Conservation (phyloP, 2,113 vertebrate genomes). For the Sinocyclocheilus maitianheensis region DNA sequence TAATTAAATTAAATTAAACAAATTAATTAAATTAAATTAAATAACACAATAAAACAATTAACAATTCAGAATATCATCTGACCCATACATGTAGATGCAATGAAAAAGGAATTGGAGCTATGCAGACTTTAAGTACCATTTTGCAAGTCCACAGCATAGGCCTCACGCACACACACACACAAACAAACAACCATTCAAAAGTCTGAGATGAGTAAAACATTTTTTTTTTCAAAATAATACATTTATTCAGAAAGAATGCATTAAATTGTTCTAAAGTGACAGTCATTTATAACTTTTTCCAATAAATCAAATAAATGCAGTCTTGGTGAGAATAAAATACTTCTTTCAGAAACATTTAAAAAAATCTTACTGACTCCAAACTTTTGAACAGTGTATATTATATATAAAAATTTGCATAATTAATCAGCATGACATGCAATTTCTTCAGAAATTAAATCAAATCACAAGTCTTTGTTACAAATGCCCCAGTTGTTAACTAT, state of each 20-base stretch:
- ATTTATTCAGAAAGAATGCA: too few species aligned
- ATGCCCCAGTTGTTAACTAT: neutral
- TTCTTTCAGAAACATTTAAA: neutral
- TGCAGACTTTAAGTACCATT: neutral
- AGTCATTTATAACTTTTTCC: too few species aligned
- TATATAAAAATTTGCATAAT: neutral
- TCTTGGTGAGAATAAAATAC: neutral
- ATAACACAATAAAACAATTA: neutral
- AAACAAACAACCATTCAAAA: too few species aligned
- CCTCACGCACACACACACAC: too few species aligned
- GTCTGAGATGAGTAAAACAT: too few species aligned
- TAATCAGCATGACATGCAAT: neutral
- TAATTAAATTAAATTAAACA: too few species aligned
- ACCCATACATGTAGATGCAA: neutral
- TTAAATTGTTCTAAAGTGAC: too few species aligned
- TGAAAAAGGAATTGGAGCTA: neutral
- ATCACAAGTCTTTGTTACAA: neutral
- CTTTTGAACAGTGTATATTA: neutral
- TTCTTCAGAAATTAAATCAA: neutral
- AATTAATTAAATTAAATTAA: neutral
- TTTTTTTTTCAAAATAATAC: too few species aligned
- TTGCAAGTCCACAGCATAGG: neutral
- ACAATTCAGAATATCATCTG: neutral
- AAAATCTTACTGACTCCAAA: neutral
- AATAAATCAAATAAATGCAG: neutral